phyloP scores from a whole-genome alignment of 2,113 vertebrate species.

The Nyctereutes procyonoides region DNA sequence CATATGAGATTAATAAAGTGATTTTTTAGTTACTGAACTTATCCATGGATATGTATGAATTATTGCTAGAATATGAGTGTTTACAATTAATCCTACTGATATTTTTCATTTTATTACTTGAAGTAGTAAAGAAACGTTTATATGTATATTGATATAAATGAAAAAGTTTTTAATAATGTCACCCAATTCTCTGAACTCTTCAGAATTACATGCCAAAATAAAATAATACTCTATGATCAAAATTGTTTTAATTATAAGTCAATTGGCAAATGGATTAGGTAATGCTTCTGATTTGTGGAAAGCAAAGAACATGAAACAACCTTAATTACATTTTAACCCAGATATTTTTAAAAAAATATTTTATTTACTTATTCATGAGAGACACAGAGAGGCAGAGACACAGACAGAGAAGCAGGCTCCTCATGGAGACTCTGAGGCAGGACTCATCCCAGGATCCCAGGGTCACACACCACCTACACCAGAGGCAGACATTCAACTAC shows the following conservation, averaged over 20 bases:
- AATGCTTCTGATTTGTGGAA: background rate
- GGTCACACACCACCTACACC: no score
- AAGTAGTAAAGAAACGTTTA: background rate
- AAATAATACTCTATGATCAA: background rate
- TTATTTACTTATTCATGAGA: no score
- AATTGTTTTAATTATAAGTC: slow-evolving; percentile 5
- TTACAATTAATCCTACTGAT: background rate
- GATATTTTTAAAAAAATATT: no score
- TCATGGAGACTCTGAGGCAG: no score
- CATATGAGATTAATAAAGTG: background rate
- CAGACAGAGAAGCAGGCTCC: no score
- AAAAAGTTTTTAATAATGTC: background rate
- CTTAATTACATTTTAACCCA: background rate
- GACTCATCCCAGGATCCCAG: no score
- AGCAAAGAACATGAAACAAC: background rate
- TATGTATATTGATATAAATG: background rate
- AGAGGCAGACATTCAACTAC: no score
- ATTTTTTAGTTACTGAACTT: background rate
- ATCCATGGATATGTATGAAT: background rate
- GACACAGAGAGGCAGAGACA: no score
- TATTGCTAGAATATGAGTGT: background rate
- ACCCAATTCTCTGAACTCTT: background rate
- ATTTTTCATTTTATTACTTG: background rate
- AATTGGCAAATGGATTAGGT: background rate
- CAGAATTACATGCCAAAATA: background rate